phyloP scores from a whole-genome alignment of 2,888 invertebrate species.

The Netelia virgata region DNA sequence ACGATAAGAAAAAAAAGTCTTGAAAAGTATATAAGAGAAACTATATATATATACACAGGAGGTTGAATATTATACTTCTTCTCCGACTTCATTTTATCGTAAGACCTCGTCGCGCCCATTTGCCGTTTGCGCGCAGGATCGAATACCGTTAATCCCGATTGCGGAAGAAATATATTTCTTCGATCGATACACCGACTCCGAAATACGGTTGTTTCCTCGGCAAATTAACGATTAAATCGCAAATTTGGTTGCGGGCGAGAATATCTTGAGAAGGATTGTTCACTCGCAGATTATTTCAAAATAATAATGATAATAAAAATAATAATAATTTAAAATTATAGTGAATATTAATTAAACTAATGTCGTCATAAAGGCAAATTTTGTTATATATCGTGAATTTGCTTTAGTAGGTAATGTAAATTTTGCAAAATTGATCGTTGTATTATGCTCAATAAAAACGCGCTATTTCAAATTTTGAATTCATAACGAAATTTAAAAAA shows the following conservation, averaged over 20 bases:
- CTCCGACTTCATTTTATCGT: constrained; percentile 48
- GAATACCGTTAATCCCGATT: constrained; percentile 67
- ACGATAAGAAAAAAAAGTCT: constrained; percentile 18
- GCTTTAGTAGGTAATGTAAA: no score
- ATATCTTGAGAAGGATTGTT: neutral
- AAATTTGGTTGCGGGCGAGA: neutral
- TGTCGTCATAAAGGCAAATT: no score
- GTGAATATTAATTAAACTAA: no score
- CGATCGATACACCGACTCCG: neutral
- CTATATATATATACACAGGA: neutral
- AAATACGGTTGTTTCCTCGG: neutral
- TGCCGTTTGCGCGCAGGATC: constrained; percentile 65
- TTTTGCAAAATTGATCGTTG: no score
- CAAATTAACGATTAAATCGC: constrained; percentile 3
- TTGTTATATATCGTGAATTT: no score
- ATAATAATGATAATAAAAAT: neutral
- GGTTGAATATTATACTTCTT: constrained; percentile 32
- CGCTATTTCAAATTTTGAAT: no score
- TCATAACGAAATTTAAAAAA: no score
- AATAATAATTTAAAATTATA: no score
- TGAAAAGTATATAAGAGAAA: neutral
- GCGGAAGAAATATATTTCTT: constrained; percentile 58
- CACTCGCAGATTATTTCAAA: neutral
- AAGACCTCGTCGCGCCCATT: constrained; percentile 62
- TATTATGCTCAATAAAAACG: no score